phyloP scores from a whole-genome alignment of 1,140 invertebrate species.

The Mactra quadrangularis region DNA sequence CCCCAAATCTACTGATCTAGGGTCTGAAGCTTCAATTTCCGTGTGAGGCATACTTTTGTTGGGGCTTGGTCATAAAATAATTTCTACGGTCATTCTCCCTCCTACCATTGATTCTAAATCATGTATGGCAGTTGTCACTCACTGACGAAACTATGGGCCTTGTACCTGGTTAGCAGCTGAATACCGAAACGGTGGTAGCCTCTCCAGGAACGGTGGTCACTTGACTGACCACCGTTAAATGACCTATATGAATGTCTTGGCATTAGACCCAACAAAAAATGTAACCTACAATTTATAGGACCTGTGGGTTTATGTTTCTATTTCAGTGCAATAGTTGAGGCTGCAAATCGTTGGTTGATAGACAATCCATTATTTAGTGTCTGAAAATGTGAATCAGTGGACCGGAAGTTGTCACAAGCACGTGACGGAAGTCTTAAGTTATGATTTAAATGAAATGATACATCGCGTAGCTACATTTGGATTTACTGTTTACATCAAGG shows the following conservation, averaged over 20 bases:
- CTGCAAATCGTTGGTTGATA: constrained; percentile 65
- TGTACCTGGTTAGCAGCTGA: constrained; percentile 45
- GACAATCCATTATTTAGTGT: constrained; percentile 56
- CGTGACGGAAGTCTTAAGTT: constrained; percentile 16
- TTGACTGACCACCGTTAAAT: constrained; percentile 55
- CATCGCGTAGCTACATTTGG: constrained; percentile 64
- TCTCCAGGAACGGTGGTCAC: constrained; percentile 60
- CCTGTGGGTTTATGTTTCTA: no score
- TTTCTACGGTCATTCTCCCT: no score
- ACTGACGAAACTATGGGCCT: constrained; percentile 46
- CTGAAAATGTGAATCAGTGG: constrained; percentile 68
- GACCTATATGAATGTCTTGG: no score
- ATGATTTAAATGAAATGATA: constrained; percentile 63
- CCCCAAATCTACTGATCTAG: no score
- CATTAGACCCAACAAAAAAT: no score
- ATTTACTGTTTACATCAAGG: constrained; percentile 60
- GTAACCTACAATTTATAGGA: no score
- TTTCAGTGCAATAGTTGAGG: constrained; percentile 61
- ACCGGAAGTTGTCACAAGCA: constrained; percentile 59
- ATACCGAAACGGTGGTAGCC: no score
- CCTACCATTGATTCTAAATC: no score
- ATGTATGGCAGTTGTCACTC: no score
- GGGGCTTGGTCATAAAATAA: no score
- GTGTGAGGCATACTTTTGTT: no score
- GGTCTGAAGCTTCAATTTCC: no score